Evolutionary conservation across 2,797 vertebrate species (phyloP).

Genomic region (Microctenopoma steveboyesi): DNA sequence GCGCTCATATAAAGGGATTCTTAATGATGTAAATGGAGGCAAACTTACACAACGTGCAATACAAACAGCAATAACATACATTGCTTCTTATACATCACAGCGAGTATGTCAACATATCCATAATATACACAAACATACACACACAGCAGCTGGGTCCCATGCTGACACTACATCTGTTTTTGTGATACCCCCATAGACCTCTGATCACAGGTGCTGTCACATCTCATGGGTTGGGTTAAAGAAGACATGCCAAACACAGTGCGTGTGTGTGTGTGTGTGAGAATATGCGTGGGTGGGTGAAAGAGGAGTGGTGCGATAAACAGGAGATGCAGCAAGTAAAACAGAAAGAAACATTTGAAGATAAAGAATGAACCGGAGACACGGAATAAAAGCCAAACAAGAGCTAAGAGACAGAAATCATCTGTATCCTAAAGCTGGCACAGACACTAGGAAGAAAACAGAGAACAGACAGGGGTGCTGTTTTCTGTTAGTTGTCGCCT

Average conservation of each 20-base stretch:
- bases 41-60: constrained; percentile 11
- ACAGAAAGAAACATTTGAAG: constrained; percentile 10
- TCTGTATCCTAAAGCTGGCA: constrained; percentile 37
- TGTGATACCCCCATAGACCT: constrained; percentile 53
- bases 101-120: constrained; percentile 4
- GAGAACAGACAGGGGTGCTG: constrained; percentile 49
- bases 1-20: background rate
- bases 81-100: constrained; percentile 37
- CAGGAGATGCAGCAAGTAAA: background rate
- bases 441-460: constrained; percentile 39
- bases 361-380: constrained; percentile 3
- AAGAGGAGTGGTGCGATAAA: background rate
- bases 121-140: constrained; percentile 24
- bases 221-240: constrained; percentile 63
- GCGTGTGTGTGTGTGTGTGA: background rate
- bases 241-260: constrained; percentile 50
- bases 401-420: constrained; percentile 38
- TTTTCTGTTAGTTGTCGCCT: constrained; percentile 61
- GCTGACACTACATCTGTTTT: constrained; percentile 74
- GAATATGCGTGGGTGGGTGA: constrained; percentile 2
- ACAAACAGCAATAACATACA: constrained; percentile 17
- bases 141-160: constrained; percentile 46
- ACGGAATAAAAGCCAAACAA: constrained; percentile 1
- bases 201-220: constrained; percentile 71
- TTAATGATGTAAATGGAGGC: constrained; percentile 16